Base-by-base conservation (phyloP, 1,140 invertebrate genomes). In the Achroia grisella region DNA sequence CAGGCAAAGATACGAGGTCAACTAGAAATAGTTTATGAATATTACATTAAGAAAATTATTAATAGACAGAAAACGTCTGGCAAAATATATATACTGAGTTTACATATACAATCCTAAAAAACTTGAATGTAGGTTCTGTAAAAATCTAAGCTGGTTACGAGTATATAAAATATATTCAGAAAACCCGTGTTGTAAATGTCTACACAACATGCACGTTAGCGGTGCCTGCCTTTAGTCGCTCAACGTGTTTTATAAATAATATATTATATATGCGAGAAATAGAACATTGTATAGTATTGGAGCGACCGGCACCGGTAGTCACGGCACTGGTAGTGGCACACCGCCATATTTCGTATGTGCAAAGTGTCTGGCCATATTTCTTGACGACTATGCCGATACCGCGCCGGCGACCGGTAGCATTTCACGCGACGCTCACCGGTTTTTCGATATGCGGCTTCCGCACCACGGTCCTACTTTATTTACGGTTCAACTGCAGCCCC, bases 361-460 rank as follows among this genome's bases (percentile, higher is more conserved):
- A 63, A 2, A 2, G 17, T 55, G 62, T 60, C 68, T 52, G 51
- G 48, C 64, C 63, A 79, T 79, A 82, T 76, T 73, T 82, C 68
- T 69, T 64, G 60, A 66, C 65, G 69, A 72, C 66, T 77, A 70
- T 64, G 56, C 59, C 17, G 17, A 23, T 23, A 6, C 17, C 17
- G 33, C 33, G 17, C 17, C 56, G 51, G 61, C 67, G 10, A 69
- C 64, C 73, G 65, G 73, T 68, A 73, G 70, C 64, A 68, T 68
- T 82, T 78, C 75, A 79, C 70, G 70, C 75, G 68, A 79, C 67
- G 56, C 59, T 71, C 49, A 47, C 62, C 65, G 65, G 63, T 79
- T 77, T 78, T 79, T 77, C 62, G 61, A 81, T 68, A 68, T 66
- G 71, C 62, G 69, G 71, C 73, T 81, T 75, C 73, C 70, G 66